Conservation (phyloP, 2,888 invertebrate genomes). For the Campaea margaritaria region DNA sequence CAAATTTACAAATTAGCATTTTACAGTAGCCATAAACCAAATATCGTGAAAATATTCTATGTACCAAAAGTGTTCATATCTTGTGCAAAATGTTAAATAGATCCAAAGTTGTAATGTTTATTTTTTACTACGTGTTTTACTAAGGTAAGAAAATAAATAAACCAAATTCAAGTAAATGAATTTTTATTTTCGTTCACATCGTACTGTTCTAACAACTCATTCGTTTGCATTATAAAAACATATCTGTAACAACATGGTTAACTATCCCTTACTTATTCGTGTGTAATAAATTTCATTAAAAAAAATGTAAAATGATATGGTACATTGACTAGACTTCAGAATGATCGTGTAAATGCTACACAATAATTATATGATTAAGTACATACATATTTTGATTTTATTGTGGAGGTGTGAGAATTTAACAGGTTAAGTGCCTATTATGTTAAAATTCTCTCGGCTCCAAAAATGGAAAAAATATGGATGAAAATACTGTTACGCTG, state of each 20-base stretch:
- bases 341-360: slow-evolving; percentile 53
- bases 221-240: slow-evolving; percentile 82
- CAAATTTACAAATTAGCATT: no score
- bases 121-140: background rate
- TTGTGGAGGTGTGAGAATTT: slow-evolving; percentile 12
- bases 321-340: slow-evolving; percentile 76
- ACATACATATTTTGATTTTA: background rate
- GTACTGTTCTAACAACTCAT: slow-evolving; percentile 79
- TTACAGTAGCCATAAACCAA: no score
- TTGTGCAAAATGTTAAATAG: no score
- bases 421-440: background rate
- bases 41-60: no score
- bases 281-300: slow-evolving; percentile 62
- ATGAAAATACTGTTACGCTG: background rate
- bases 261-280: slow-evolving; percentile 69
- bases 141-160: slow-evolving; percentile 41
- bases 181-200: slow-evolving; percentile 83
- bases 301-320: slow-evolving; percentile 83
- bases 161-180: slow-evolving; percentile 69
- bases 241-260: slow-evolving; percentile 82
- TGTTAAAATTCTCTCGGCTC: slow-evolving; percentile 8
- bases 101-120: background rate
- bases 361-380: background rate
- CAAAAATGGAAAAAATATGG: slow-evolving; percentile 26
- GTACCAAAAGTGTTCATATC: no score